Base-by-base conservation (phyloP, 2,888 invertebrate species). In the Spicauda simplicius region DNA sequence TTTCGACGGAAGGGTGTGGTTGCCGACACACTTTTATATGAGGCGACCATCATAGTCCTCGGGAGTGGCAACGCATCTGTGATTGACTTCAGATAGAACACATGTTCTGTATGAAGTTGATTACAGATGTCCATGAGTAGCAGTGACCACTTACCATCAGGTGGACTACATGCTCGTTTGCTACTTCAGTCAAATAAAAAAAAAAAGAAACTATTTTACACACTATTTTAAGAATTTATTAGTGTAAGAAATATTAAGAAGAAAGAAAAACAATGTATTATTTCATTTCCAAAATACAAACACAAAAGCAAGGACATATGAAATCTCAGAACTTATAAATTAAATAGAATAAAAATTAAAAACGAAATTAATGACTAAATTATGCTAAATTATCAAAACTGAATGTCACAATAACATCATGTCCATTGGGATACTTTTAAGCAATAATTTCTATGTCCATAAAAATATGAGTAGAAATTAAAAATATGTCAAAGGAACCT, bases 341-440 rank as follows among this genome's bases (percentile, higher is more conserved):
- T 3, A 58, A 25, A 33, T 14, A 30, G 25, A 56, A 48, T 45
- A 16, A 14, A 61, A 56, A 50, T 37, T n/a, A 18, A 20, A 19
- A 66, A 14, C 19, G 14, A 37, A 18, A 60, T 20, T 33, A 54
- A n/a, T 14, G 4, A 41, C 41, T 41, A 41, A 12, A 41, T 14
- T 11, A 54, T 62, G 54, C 48, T 66, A 55, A 19, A 33, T 33
- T 55, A 60, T 4, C 10, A 60, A 59, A 56, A 25, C 33, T 20
- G 59, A 64, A 41, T 66, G 66, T 71, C 65, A 70, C 54, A 65
- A 59, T 59, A 66, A 71, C 53, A 68, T 64, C 64, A 71, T 61
- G 69, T 70, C 69, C 59, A 69, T 69, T 70, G 61, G 69, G 52
- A 50, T 68, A 61, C n/a, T 37, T 68, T n/a, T n/a, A 18, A 18